Conservation (phyloP, 2,113 vertebrate species). For the Nycticebus coucang region DNA sequence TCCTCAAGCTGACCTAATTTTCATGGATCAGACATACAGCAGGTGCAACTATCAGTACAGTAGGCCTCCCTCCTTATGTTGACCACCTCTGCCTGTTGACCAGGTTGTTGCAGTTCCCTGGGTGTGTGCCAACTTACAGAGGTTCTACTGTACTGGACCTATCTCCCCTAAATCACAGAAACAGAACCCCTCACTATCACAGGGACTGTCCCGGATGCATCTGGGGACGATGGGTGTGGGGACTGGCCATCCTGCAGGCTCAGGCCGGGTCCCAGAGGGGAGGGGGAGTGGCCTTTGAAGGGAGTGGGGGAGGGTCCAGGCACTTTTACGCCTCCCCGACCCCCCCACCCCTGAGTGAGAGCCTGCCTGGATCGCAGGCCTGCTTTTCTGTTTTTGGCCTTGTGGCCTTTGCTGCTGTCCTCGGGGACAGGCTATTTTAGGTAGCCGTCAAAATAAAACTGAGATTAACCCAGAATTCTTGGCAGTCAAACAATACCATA, state of each 20-base stretch:
- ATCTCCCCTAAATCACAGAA: not conserved
- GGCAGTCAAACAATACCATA: constrained; percentile 79
- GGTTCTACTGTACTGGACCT: too few species aligned
- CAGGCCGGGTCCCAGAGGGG: not conserved
- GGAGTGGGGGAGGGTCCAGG: not conserved
- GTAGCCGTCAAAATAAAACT: constrained; percentile 82
- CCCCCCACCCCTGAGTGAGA: not conserved
- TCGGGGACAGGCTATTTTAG: constrained; percentile 77
- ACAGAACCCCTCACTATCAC: not conserved
- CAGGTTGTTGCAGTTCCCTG: too few species aligned
- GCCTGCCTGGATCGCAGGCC: not conserved
- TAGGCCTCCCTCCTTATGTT: too few species aligned
- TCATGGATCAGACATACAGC: too few species aligned
- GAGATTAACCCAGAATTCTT: constrained; percentile 80
- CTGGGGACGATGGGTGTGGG: not conserved
- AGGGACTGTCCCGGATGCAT: not conserved
- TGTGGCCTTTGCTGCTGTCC: constrained; percentile 59
- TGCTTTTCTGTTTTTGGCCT: constrained; percentile 57
- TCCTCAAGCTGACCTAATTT: too few species aligned
- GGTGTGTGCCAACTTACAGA: too few species aligned
- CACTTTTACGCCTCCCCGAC: not conserved
- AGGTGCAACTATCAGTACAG: too few species aligned
- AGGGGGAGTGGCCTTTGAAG: not conserved
- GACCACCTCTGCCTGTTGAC: too few species aligned
- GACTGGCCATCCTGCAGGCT: not conserved